Evolutionary conservation across 2,797 vertebrate genomes (phyloP), one percentile per base, ranked within the genome.

Genomic region (Helostoma temminkii): DNA sequence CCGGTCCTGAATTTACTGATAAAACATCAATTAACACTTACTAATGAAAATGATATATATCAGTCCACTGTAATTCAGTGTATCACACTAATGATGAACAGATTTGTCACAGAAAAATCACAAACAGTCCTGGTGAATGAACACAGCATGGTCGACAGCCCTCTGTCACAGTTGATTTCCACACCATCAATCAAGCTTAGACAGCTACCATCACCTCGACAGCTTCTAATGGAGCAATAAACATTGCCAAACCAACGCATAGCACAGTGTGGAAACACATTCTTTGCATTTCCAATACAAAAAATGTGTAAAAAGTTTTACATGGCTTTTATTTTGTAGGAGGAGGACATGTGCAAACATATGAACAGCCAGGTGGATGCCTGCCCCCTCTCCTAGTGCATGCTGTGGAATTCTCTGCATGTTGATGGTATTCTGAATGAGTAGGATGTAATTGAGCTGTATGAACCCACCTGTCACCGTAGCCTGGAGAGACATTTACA

Each of bases 131-230:
- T 3, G 24, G 24, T 62, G 66, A 65, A 57, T 34, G 36, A 76
- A 46, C 34, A 19, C 0, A 32, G 46, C 11, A 0, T n/a, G 36
- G 63, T 30, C 18, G 5, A 24, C 32, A 42, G 57, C 53, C 60
- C 68, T 63, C 62, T 66, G 64, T 66, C 58, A 71, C 61, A 43
- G 64, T 74, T 50, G 9, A 36, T 74, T 73, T 50, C 57, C 42
- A 34, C 49, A 18, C 15, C 59, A 30, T 25, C 50, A n/a, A 73
- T 74, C 74, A 82, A 47, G 14, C 36, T 4, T 43, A 66, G 74
- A 55, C 46, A 37, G 68, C 32, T 36, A 18, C 58, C 55, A n/a
- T 57, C 43, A 1, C 18, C 58, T 70, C 32, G n/a, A 0, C 54
- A 1, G 39, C 41, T 46, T 49, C 21, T 66, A 22, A 78, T 41